Evolutionary conservation across 2,888 invertebrate genomes (phyloP), one percentile per base, ranked within the genome.

Genomic region (Xanthostigma xanthostigma): DNA sequence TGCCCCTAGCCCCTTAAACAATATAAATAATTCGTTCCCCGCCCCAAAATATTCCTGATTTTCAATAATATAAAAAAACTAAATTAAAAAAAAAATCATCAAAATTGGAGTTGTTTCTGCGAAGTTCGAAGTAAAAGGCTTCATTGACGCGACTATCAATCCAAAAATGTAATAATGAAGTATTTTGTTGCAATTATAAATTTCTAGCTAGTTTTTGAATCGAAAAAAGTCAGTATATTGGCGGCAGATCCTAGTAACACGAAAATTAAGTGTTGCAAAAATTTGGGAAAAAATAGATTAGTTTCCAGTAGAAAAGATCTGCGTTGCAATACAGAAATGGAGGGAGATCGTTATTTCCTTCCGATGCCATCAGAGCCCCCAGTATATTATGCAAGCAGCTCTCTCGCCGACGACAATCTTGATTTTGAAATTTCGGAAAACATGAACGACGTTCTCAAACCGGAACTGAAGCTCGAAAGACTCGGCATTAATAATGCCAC

Each of bases 221-320:
- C 79, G 2, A 76, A 79, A 51, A 79, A 79, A 54, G 73, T 81
- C 36, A 81, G 82, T 49, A 79, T 81, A 9, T 62, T 82, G 37
- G 71, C 81, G 33, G 80, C 81, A 8, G 78, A 81, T 64, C 81
- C 81, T 0, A 69, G 72, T 42, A 73, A 73, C 58, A 79, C 80
- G 8, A 75, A 77, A 62, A 76, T 82, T 9, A 76, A 78, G 63
- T 73, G 81, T 9, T 53, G 46, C 44, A 45, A 47, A 68, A 70
- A 60, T 65, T 71, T 62, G 64, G 73, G 66, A 66, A 65, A 1
- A 67, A 67, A 57, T 27, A 27, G 6, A 6, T 27, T 27, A 5
- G 6, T 6, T 27, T 27, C 27, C 27, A 27, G 27, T 27, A 27
- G 27, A 27, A 27, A 27, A 6, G 27, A 27, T 6, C 3, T 6